Evolutionary conservation across 2,888 invertebrate species (phyloP), one percentile per base, ranked within the genome.

Genomic region (Reticulitermes lucifugus): DNA sequence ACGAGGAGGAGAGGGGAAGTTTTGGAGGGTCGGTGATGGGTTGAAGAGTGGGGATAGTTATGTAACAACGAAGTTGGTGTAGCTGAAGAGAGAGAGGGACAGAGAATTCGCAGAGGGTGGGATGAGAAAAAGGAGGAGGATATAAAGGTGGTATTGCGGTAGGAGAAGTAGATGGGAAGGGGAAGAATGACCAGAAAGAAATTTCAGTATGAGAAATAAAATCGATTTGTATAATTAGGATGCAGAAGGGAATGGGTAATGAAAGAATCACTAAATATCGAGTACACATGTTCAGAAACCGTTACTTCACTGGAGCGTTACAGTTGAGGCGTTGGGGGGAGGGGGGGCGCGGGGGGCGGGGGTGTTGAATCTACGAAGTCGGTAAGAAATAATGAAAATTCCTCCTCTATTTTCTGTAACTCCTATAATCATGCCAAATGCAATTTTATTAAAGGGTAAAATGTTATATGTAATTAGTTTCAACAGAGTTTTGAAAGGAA

Each of bases 11-110:
- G 60, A 46, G 60, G 84, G 84, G 84, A 73, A 75, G 59, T 77
- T 77, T 60, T 14, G 77, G 84, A 84, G 84, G 84, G 84, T 60
- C 25, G 43, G 79, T 75, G 77, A 84, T 75, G 35, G 84, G 79
- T 65, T 43, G 25, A 25, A 60, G 77, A 84, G 84, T 41, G 84
- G 84, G 89, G 88, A 89, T 89, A 89, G 80, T 83, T 85, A 86
- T 89, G 89, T 81, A 81, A 81, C 81, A 81, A 70, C 41, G 43
- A 65, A 81, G 21, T 70, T 81, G 70, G 65, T 81, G 81, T 75
- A 81, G 81, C 29, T 12, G 65, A 65, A 81, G 81, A 65, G 65
- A 65, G 43, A 81, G 77, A 43, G 43, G 60, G 81, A 81, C 25
- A 80, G 65, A 81, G 60, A 81, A 81, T 65, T 81, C 81, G 81